Evolutionary conservation across 2,797 vertebrate species (phyloP).

Genomic region (Hemitrygon akajei): DNA sequence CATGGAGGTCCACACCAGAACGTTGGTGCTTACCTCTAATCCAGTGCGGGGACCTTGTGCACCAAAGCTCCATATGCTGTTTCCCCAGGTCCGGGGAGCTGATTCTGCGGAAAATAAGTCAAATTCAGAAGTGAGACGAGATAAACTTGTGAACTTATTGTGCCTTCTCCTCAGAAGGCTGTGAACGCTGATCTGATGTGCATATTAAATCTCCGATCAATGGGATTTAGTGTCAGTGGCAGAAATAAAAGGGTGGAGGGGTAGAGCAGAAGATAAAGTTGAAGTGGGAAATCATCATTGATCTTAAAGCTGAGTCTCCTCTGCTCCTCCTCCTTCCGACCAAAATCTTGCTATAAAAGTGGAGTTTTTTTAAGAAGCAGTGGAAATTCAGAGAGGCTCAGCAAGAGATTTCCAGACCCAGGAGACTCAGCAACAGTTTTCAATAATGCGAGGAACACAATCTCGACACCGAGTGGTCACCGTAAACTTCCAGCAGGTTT

Average conservation of each 20-base stretch:
- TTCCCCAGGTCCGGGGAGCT: too few species aligned
- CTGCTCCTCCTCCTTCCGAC: neutral
- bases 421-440: neutral
- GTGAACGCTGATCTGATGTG: neutral
- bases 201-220: neutral
- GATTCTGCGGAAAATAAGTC: too few species aligned
- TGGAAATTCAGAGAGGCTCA: neutral
- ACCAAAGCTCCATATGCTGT: too few species aligned
- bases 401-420: neutral
- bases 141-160: neutral
- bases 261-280: neutral
- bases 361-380: neutral
- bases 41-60: too few species aligned
- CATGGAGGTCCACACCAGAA: neutral
- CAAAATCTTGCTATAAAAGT: neutral
- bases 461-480: neutral
- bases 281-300: neutral
- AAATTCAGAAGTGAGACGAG: too few species aligned
- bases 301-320: neutral
- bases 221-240: neutral
- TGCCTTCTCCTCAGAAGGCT: neutral
- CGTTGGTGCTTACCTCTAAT: too few species aligned
- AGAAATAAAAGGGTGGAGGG: neutral
- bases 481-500: neutral
- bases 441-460: neutral